These are phyloP conservation scores for Stichodactyla helianthus DNA, from an alignment of 64 coral and sea anemone species.

Conservation along the genomic window DNA sequence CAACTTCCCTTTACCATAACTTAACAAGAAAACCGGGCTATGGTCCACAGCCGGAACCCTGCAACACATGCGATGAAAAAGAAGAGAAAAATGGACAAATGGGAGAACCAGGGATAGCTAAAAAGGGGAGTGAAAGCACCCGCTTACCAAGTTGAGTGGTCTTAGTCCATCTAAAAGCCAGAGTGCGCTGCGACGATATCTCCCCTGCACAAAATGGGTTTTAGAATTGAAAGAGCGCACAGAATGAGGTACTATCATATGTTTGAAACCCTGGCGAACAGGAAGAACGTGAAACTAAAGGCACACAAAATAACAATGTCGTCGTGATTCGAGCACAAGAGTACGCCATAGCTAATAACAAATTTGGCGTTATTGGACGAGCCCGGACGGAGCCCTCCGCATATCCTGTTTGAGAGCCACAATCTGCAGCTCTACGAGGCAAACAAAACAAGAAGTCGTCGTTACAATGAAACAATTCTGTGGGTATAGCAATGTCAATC, in stretches of 20 bases:
- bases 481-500: too few relatives aligned
- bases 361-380: background rate
- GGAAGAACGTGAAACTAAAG: slow-evolving; percentile 19
- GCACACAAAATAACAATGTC: background rate
- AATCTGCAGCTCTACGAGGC: background rate
- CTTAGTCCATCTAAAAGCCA: background rate
- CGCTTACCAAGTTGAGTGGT: slow-evolving; percentile 25
- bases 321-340: background rate
- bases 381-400: background rate
- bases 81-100: background rate
- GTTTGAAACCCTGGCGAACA: slow-evolving; percentile 28
- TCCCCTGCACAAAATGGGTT: background rate
- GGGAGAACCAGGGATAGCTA: background rate
- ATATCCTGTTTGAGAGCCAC: too few relatives aligned
- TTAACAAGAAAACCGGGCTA: background rate
- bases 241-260: slow-evolving; percentile 11
- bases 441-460: too few relatives aligned
- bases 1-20: background rate
- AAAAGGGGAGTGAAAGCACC: background rate
- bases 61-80: background rate
- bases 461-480: too few relatives aligned
- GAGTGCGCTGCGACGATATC: background rate
- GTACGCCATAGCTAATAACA: background rate
- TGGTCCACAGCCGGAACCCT: background rate
- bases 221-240: slow-evolving; percentile 3